Evolutionary conservation across 2,113 vertebrate genomes (phyloP).

Genomic region (Balaeniceps rex): DNA sequence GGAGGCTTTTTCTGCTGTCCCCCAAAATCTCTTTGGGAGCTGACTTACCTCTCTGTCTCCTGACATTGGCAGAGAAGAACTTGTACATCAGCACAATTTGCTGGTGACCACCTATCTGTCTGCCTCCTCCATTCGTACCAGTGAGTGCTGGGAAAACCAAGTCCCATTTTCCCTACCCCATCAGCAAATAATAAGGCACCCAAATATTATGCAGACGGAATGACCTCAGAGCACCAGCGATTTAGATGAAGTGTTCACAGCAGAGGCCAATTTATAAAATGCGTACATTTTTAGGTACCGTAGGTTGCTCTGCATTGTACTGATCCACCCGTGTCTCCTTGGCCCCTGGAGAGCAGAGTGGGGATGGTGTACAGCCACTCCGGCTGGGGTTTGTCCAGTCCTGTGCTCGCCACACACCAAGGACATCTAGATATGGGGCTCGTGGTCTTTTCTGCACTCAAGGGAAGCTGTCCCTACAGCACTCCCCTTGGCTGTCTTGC

Average conservation of each 20-base stretch:
- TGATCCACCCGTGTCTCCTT: background rate
- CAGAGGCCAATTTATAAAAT: background rate
- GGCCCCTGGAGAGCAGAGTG: background rate
- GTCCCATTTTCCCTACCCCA: background rate
- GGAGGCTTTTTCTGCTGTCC: background rate
- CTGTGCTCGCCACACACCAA: fast-evolving
- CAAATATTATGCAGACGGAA: background rate
- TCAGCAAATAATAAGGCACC: background rate
- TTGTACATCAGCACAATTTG: background rate
- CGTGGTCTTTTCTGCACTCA: fast-evolving
- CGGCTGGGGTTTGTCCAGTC: background rate
- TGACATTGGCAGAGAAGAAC: background rate
- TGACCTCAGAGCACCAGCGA: background rate
- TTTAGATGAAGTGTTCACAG: background rate
- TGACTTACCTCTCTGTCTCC: background rate
- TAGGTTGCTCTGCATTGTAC: background rate
- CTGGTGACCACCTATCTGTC: background rate
- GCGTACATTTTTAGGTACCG: background rate
- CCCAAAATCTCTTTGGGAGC: background rate
- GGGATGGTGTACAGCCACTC: background rate
- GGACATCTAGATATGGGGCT: background rate
- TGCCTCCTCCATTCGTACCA: background rate
- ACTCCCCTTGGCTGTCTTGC: background rate
- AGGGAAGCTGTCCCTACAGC: background rate
- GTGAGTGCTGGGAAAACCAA: background rate